phyloP scores from a whole-genome alignment of 1,140 invertebrate species.

The Chrysopa pallens region DNA sequence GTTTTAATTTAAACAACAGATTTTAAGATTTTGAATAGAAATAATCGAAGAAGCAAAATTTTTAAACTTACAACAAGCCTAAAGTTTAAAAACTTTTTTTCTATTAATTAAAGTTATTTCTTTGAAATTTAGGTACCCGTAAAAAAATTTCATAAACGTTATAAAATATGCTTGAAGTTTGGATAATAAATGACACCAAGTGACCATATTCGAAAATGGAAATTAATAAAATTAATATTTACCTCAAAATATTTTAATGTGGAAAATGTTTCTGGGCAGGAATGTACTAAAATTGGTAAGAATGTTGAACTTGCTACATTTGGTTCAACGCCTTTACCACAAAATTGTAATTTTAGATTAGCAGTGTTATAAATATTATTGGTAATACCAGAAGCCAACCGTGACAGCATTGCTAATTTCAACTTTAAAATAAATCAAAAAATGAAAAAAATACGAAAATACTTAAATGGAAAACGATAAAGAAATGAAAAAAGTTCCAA shows the following conservation, averaged over 20 bases:
- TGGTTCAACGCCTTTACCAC: conserved; percentile 27
- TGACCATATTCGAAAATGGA: no score
- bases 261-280: conserved; percentile 61
- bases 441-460: background rate
- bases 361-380: conserved; percentile 33
- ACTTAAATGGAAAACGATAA: background rate
- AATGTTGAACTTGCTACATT: conserved; percentile 30
- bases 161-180: no score
- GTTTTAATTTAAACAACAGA: no score
- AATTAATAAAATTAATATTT: conserved; percentile 10
- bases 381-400: conserved; percentile 28
- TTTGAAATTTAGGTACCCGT: no score
- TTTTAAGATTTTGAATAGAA: no score
- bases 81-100: no score
- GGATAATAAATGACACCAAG: no score
- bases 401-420: conserved; percentile 40
- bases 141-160: no score
- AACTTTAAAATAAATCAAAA: conserved; percentile 20
- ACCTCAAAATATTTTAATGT: conserved; percentile 69
- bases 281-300: conserved; percentile 52
- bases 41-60: no score
- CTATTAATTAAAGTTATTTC: no score
- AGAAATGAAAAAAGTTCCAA: background rate
- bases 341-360: conserved; percentile 43
- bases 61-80: no score